Conservation (phyloP, 2,888 invertebrate species). For the Gortyna flavago region DNA sequence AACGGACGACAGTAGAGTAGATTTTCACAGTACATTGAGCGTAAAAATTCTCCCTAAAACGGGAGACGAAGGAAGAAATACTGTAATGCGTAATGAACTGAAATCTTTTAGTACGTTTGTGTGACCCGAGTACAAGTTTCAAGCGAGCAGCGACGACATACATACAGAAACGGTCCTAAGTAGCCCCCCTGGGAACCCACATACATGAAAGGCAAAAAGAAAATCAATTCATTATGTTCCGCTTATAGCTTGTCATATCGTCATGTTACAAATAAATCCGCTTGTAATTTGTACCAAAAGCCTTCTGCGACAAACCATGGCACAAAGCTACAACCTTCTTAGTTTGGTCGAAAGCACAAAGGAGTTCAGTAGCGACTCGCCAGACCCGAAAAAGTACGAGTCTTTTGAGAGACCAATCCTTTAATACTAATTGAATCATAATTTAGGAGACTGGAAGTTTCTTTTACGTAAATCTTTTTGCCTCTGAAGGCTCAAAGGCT, state of each 20-base stretch:
- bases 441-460: conserved; percentile 88
- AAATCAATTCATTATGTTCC: conserved; percentile 64
- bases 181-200: conserved; percentile 59
- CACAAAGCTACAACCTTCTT: conserved; percentile 85
- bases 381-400: conserved; percentile 87
- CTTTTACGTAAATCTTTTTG: conserved; percentile 89
- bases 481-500: conserved; percentile 82
- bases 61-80: conserved; percentile 70
- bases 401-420: conserved; percentile 88
- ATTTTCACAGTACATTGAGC: conserved; percentile 79
- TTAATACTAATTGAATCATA: conserved; percentile 90
- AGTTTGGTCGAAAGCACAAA: conserved; percentile 88
- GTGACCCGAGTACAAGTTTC: conserved; percentile 66
- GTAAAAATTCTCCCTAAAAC: conserved; percentile 72
- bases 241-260: conserved; percentile 62
- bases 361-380: conserved; percentile 80
- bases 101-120: conserved; percentile 69
- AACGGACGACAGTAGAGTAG: conserved; percentile 71
- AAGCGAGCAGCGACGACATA: conserved; percentile 64
- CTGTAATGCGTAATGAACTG: conserved; percentile 79
- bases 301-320: conserved; percentile 79
- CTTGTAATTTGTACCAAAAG: conserved; percentile 82
- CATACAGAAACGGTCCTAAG: conserved; percentile 64
- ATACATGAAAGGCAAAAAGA: conserved; percentile 62
- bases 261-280: conserved; percentile 70